These are phyloP conservation scores for Caenorhabditis wallacei DNA, from an alignment of 2,888 invertebrate genomes.

Conservation along the genomic window DNA sequence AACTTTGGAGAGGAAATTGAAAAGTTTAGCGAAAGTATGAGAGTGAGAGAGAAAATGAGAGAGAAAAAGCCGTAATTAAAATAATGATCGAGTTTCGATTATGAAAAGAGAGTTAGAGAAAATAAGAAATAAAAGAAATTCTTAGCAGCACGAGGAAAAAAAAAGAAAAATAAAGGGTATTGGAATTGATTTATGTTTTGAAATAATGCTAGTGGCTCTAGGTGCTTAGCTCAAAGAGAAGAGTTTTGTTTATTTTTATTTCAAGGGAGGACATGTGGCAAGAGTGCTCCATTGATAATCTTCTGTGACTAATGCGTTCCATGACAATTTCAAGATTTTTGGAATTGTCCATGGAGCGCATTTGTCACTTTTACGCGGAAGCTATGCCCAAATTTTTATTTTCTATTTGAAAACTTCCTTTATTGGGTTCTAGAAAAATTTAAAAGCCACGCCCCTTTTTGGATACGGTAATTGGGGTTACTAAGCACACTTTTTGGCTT, in stretches of 20 bases:
- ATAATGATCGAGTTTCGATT: neutral
- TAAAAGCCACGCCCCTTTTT: no score
- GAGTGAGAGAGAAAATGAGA: neutral
- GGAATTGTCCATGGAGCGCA: neutral
- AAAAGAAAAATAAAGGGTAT: neutral
- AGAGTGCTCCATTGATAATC: neutral
- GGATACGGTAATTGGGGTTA: no score
- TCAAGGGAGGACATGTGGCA: neutral
- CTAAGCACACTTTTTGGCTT: no score
- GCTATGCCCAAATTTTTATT: neutral
- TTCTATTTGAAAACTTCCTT: no score
- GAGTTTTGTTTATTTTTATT: neutral
- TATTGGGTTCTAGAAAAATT: no score
- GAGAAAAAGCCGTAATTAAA: neutral
- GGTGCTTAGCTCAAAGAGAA: neutral
- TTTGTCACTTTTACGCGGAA: neutral
- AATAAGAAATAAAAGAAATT: neutral
- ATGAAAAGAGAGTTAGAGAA: neutral
- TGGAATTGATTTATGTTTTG: conserved; percentile 3
- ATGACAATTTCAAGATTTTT: neutral
- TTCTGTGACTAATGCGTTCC: neutral
- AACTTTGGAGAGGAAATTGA: neutral
- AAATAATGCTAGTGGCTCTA: neutral
- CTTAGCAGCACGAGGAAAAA: no score
- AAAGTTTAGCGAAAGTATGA: neutral